Conservation (phyloP, 2,888 invertebrate species). For the Apotomis betuletana region DNA sequence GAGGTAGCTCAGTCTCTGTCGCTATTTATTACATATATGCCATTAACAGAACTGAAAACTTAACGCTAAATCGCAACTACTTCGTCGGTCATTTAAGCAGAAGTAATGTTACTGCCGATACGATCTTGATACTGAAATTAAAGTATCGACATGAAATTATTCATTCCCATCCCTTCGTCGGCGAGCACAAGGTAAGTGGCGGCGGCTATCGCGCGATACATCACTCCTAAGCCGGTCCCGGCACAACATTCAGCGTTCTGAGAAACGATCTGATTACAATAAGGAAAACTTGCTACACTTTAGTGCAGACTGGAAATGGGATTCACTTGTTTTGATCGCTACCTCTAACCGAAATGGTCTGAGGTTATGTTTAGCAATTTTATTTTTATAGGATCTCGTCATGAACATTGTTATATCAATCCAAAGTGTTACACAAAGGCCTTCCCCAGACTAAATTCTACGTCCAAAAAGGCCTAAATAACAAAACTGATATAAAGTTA, state of each 20-base stretch:
- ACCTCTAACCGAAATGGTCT: not conserved
- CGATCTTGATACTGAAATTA: not conserved
- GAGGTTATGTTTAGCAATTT: not conserved
- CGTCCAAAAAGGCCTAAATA: too few relatives aligned
- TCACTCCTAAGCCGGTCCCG: slow-evolving; percentile 67
- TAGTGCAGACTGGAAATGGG: slow-evolving; percentile 39
- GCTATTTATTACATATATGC: too few relatives aligned
- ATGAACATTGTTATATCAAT: too few relatives aligned
- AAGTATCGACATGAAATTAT: slow-evolving; percentile 8
- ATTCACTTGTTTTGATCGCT: slow-evolving; percentile 40
- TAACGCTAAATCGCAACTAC: too few relatives aligned
- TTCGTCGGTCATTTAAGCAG: too few relatives aligned
- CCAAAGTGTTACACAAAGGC: too few relatives aligned
- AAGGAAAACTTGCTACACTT: slow-evolving; percentile 48
- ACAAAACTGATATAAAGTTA: too few relatives aligned
- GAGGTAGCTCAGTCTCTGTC: too few relatives aligned
- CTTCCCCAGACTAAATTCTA: too few relatives aligned
- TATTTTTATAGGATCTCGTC: too few relatives aligned
- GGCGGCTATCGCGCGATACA: slow-evolving; percentile 65
- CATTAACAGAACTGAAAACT: too few relatives aligned
- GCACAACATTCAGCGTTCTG: slow-evolving; percentile 62
- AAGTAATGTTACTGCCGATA: too few relatives aligned
- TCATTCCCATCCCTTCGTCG: slow-evolving; percentile 44
- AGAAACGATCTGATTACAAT: slow-evolving; percentile 62
- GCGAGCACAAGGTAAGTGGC: slow-evolving; percentile 60